These are phyloP conservation scores for Heliothis subflexa DNA, from an alignment of 1,140 invertebrate genomes.

Conservation along the genomic window DNA sequence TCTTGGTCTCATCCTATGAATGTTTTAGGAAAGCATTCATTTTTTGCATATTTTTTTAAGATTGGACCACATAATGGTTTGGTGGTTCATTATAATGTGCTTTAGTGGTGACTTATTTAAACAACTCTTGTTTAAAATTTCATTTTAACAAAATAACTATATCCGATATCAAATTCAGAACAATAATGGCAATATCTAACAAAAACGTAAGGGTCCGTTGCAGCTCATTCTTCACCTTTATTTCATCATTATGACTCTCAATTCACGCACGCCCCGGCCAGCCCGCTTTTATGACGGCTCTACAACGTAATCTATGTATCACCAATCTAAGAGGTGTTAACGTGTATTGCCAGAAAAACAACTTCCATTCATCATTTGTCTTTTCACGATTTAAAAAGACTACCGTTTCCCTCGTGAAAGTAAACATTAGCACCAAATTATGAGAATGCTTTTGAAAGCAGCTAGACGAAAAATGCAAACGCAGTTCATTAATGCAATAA, in stretches of 20 bases:
- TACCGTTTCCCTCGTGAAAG: not conserved
- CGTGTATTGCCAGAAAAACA: not conserved
- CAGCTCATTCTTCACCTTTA: conserved; percentile 62
- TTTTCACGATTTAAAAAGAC: not conserved
- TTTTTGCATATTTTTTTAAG: too few species aligned
- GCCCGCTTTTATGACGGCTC: conserved; percentile 53
- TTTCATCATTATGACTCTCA: conserved; percentile 64
- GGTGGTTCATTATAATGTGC: too few species aligned
- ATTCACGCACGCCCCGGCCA: conserved; percentile 53
- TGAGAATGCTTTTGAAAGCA: not conserved
- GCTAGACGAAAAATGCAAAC: conserved; percentile 2
- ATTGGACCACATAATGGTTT: too few species aligned
- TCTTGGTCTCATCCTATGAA: too few species aligned
- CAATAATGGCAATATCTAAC: conserved; percentile 16
- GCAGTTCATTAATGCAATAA: conserved; percentile 16
- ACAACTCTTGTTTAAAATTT: too few species aligned
- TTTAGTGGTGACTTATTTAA: too few species aligned
- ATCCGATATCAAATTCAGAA: too few species aligned
- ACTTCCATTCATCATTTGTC: not conserved
- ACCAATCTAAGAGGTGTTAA: conserved; percentile 17
- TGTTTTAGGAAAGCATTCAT: too few species aligned
- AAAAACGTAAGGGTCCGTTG: conserved; percentile 52
- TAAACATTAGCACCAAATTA: not conserved
- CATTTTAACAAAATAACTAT: too few species aligned
- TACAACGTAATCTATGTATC: conserved; percentile 29